phyloP scores from a whole-genome alignment of 2,888 invertebrate genomes.

The Muscina levida region DNA sequence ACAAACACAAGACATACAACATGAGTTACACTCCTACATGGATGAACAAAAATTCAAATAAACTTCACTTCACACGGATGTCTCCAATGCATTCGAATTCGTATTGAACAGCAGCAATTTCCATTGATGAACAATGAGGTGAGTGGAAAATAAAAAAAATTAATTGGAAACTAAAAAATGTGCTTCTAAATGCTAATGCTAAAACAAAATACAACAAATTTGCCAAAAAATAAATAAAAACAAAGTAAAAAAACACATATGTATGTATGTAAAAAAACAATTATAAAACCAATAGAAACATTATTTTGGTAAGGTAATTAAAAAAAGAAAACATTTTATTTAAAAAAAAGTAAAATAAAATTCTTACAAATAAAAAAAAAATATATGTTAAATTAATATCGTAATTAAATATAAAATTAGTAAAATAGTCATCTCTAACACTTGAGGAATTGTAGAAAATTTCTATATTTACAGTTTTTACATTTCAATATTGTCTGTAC shows the following conservation, averaged over 20 bases:
- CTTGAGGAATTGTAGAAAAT: too few species aligned
- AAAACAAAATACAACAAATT: constrained; percentile 22
- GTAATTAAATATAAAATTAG: constrained; percentile 31
- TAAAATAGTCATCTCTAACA: neutral
- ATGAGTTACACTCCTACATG: too few species aligned
- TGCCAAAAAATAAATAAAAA: constrained; percentile 26
- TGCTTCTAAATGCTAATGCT: constrained; percentile 7
- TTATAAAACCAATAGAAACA: constrained; percentile 23
- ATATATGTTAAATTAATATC: constrained; percentile 25
- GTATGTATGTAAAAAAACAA: neutral
- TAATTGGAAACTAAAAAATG: constrained; percentile 10
- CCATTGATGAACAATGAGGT: constrained; percentile 5
- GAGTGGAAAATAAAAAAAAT: neutral
- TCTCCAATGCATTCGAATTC: too few species aligned
- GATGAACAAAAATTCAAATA: too few species aligned
- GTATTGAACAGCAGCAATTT: constrained; percentile 3
- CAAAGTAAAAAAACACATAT: constrained; percentile 8
- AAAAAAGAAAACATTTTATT: constrained; percentile 34
- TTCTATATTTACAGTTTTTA: constrained; percentile 50
- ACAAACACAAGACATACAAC: too few species aligned
- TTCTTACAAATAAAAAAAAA: constrained; percentile 41
- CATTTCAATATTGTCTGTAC: constrained; percentile 32
- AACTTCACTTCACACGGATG: too few species aligned
- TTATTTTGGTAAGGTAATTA: constrained; percentile 3
- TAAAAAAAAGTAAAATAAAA: constrained; percentile 27